These are phyloP conservation scores for Pogona vitticeps DNA, from an alignment of 2,113 vertebrate species.

Conservation along the genomic window DNA sequence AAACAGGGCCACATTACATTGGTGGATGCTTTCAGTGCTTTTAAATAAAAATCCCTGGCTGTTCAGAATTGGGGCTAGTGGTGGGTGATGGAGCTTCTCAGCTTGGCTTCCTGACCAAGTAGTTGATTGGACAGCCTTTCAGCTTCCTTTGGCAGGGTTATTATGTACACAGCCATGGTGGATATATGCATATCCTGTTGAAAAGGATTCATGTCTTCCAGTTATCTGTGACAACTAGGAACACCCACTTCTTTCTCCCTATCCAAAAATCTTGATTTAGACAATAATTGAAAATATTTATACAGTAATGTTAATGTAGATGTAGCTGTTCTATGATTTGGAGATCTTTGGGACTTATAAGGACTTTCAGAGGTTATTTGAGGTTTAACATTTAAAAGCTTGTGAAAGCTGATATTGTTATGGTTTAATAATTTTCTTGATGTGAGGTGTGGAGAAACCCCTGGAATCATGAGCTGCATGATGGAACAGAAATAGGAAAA, in stretches of 20 bases:
- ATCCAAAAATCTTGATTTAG: background rate
- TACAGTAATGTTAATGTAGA: constrained; percentile 9
- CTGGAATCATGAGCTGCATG: constrained; percentile 11
- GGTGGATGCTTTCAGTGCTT: background rate
- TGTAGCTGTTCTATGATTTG: background rate
- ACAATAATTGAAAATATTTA: constrained; percentile 7
- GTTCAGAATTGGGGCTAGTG: too few species aligned
- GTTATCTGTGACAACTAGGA: constrained; percentile 1
- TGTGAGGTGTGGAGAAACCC: constrained; percentile 9
- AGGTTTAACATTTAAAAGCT: constrained; percentile 15
- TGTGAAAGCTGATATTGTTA: constrained; percentile 6
- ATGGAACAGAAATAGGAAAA: constrained; percentile 14
- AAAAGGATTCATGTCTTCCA: constrained; percentile 29
- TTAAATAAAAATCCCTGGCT: too few species aligned
- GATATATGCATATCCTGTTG: background rate
- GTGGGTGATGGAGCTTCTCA: background rate
- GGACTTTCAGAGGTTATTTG: constrained; percentile 5
- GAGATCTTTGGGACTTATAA: background rate
- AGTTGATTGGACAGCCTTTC: background rate
- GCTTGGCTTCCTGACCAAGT: background rate
- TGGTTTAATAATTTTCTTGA: constrained; percentile 5
- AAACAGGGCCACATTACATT: background rate
- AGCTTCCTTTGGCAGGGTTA: background rate
- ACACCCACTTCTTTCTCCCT: background rate
- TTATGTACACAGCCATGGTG: background rate